Conservation (phyloP, 2,888 invertebrate species). For the Azorinus chamasolen region DNA sequence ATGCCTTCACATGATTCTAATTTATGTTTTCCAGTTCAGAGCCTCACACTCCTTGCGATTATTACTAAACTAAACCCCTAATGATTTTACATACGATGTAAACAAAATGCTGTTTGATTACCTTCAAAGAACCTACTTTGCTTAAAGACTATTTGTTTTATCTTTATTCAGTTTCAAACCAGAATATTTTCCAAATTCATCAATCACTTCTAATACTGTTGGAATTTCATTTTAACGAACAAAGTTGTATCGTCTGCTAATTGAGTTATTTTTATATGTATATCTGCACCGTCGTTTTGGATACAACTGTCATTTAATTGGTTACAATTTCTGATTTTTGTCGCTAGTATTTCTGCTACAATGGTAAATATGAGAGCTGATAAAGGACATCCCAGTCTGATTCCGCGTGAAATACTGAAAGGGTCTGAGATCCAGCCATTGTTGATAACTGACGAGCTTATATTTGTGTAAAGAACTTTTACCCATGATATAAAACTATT, state of each 20-base stretch:
- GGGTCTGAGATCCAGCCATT: conserved; percentile 4
- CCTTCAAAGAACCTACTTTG: not conserved
- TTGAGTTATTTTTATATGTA: not conserved
- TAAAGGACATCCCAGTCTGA: conserved; percentile 16
- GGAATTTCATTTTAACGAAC: conserved; percentile 5
- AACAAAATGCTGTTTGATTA: not conserved
- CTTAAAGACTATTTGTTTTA: not conserved
- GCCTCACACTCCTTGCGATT: no score
- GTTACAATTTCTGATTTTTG: not conserved
- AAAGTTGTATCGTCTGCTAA: conserved; percentile 26
- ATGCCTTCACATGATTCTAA: no score
- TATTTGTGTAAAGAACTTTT: conserved; percentile 9
- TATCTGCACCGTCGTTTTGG: no score
- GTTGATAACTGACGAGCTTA: conserved; percentile 1
- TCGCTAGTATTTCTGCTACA: conserved; percentile 11
- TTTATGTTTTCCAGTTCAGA: no score
- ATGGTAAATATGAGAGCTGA: conserved; percentile 4
- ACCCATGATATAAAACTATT: conserved; percentile 15
- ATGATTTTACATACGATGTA: no score
- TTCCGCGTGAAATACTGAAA: no score
- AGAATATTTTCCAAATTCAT: conserved; percentile 9
- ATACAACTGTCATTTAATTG: no score
- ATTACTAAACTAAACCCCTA: no score
- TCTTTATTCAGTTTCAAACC: conserved; percentile 16
- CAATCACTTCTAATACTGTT: not conserved